These are phyloP conservation scores for Euspilapteryx auroguttella DNA, from an alignment of 2,888 invertebrate species.

Conservation along the genomic window DNA sequence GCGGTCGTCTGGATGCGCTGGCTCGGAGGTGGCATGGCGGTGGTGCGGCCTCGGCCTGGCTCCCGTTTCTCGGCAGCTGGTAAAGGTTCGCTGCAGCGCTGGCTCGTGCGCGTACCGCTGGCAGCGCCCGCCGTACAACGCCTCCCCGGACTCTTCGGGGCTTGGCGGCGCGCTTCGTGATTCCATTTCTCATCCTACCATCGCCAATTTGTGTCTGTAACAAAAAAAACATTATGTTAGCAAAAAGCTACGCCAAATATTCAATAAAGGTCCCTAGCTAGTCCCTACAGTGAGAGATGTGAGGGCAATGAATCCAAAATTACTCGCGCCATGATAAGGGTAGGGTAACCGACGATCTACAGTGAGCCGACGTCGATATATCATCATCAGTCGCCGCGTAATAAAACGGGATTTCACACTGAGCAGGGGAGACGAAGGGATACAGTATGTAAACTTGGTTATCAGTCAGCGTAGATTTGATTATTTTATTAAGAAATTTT, in stretches of 20 bases:
- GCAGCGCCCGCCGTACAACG: slow-evolving; percentile 75
- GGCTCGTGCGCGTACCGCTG: slow-evolving; percentile 68
- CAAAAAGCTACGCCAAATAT: slow-evolving; percentile 4
- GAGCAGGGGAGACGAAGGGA: background rate
- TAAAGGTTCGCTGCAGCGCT: slow-evolving; percentile 41
- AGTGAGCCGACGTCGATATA: slow-evolving; percentile 53
- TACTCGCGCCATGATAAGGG: slow-evolving; percentile 50
- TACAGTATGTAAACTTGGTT: too few species aligned
- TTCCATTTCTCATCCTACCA: slow-evolving; percentile 59
- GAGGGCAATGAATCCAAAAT: slow-evolving; percentile 56
- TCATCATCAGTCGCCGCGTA: slow-evolving; percentile 53
- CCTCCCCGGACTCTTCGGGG: slow-evolving; percentile 59
- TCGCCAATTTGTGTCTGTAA: slow-evolving; percentile 38
- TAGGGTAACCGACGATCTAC: slow-evolving; percentile 57
- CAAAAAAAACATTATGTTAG: slow-evolving; percentile 12
- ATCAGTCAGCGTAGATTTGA: background rate
- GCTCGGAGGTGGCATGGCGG: slow-evolving; percentile 46
- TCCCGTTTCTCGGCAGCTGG: slow-evolving; percentile 42
- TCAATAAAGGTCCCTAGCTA: slow-evolving; percentile 3
- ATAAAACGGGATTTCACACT: slow-evolving; percentile 39
- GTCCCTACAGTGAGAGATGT: slow-evolving; percentile 9
- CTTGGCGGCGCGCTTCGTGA: slow-evolving; percentile 61
- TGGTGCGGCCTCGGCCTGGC: slow-evolving; percentile 35
- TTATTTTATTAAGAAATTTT: background rate
- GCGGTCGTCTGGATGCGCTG: slow-evolving; percentile 47